These are phyloP conservation scores for Eira barbara DNA, from an alignment of 2,113 vertebrate species.

Conservation along the genomic window DNA sequence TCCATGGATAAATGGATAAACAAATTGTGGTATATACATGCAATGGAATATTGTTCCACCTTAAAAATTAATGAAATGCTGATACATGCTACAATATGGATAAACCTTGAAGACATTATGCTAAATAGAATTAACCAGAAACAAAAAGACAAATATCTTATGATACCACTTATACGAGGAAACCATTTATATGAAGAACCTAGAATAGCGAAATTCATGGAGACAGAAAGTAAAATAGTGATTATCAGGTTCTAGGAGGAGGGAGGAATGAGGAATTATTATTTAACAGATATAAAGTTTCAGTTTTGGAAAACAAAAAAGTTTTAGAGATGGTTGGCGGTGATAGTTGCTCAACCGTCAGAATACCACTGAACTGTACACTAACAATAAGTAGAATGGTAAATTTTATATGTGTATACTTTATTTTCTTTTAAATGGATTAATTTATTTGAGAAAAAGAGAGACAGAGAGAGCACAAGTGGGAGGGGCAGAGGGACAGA, in stretches of 20 bases:
- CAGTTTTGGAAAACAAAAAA: too few species aligned
- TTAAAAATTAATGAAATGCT: neutral
- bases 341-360: neutral
- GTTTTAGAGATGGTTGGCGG: too few species aligned
- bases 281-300: too few species aligned
- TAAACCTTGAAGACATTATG: neutral
- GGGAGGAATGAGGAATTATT: too few species aligned
- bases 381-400: neutral
- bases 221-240: too few species aligned
- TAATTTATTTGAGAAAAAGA: neutral
- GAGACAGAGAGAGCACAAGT: neutral
- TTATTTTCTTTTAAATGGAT: neutral
- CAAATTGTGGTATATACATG: neutral
- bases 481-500: too few species aligned
- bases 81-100: neutral
- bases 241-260: too few species aligned
- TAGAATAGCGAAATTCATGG: neutral
- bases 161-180: neutral
- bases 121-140: neutral
- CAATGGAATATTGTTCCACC: neutral
- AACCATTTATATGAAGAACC: too few species aligned
- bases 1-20: neutral
- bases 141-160: neutral
- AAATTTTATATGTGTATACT: neutral
- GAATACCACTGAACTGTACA: neutral